Base-by-base conservation (phyloP, 1,140 invertebrate genomes). In the Rhopalosiphum padi region DNA sequence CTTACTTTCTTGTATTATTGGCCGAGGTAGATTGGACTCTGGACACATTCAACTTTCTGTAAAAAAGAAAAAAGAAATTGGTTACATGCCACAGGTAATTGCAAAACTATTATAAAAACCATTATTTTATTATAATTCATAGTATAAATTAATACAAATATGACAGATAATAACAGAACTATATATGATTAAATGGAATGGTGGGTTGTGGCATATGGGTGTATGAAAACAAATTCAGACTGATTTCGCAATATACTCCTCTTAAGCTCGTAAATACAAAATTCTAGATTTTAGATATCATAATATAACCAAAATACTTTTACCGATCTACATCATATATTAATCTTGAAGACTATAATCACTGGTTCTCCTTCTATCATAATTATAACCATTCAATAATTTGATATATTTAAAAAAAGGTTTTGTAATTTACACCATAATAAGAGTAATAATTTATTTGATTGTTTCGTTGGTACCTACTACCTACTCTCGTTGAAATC, bases 1-100 rank as follows among this genome's bases (percentile, higher is more conserved):
- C 0, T 94, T 96, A 25, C 94, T 96, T 3, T 94, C 95, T 22
- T 95, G 95, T 86, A 95, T 96, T 15, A 95, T 96, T 0, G 96
- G 96, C 25, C 94, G 95, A 48, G 94, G 95, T 18, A 93, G 94
- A 21, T 94, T 96, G 0, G 94, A 95, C 48, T 94, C 94, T 6
- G 96, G 96, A 5, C 94, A 94, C 51, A 95, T 96, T 21, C 93
- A 94, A 55, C 94, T 96, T 9, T 95, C 95, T 82, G 95, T 95
- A 4, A 94, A 94, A 93, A 93, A 94, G 43, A 94, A 94, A 91
- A 94, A 94, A 83, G 90, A 94, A 68, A 96, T 98, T 1, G 97
- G 97, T 21, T 98, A 98, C 94, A 98, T 98, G 98, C 98, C 98
- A 0, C 97, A 97, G 55, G 94, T 94, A 93, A 46, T 53, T 37